These are phyloP conservation scores for Trisateles emortualis DNA, from an alignment of 2,888 invertebrate species.

Conservation along the genomic window DNA sequence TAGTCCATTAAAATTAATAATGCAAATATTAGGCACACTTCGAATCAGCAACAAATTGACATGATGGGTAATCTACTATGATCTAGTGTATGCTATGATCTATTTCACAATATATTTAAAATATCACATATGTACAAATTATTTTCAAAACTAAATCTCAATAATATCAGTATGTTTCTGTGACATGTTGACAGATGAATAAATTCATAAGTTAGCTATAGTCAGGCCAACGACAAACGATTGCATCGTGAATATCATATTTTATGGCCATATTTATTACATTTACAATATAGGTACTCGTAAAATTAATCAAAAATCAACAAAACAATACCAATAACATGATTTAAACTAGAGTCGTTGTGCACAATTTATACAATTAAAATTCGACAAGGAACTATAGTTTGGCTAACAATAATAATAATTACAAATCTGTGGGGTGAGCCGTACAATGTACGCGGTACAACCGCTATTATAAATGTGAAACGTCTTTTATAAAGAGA, in stretches of 20 bases:
- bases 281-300: constrained; percentile 17
- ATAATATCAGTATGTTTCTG: constrained; percentile 73
- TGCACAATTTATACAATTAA: constrained; percentile 9
- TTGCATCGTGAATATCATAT: constrained; percentile 30
- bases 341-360: constrained; percentile 21
- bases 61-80: constrained; percentile 71
- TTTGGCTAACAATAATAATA: background rate
- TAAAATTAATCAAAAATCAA: constrained; percentile 30
- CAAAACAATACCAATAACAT: constrained; percentile 39
- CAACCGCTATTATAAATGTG: background rate
- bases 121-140: constrained; percentile 86
- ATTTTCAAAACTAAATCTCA: constrained; percentile 73
- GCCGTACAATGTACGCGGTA: too few relatives aligned
- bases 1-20: constrained; percentile 53
- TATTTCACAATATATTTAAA: constrained; percentile 83
- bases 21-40: constrained; percentile 61
- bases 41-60: constrained; percentile 64
- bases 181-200: constrained; percentile 58
- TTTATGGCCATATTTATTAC: constrained; percentile 10
- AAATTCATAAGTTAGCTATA: constrained; percentile 52
- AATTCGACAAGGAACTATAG: background rate
- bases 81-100: constrained; percentile 68
- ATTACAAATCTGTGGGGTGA: background rate
- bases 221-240: constrained; percentile 44
- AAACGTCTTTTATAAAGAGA: background rate